Evolutionary conservation across 2,888 invertebrate species (phyloP), one percentile per base, ranked within the genome.

Genomic region (Drosophila algonquin): DNA sequence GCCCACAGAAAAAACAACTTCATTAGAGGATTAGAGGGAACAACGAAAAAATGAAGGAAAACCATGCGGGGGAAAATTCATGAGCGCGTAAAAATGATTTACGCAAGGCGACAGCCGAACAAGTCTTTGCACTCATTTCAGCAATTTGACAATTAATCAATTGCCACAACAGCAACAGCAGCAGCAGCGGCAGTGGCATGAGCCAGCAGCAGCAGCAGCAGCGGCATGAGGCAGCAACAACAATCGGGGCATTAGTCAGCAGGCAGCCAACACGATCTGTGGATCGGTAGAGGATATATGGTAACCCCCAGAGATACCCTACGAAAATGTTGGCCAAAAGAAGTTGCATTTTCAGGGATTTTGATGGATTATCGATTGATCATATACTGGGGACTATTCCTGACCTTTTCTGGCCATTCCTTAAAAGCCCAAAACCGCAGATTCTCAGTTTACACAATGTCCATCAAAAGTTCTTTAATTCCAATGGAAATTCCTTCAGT

Each of bases 121-220:
- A 86, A 84, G 84, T 87, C 78, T 88, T 89, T 88, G 89, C 89
- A 88, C 88, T 88, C 86, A 84, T 86, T 86, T 86, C 77, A 80
- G 76, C 88, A 86, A 86, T 86, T 86, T 88, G 87, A 84, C 86
- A 86, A 88, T 88, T 88, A 80, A 88, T 88, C 87, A 88, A 88
- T 71, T 75, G 81, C 82, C 79, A 69, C 74, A 81, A 69, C 57
- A 81, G 24, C 76, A 75, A 7, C 30, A 24, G 50, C 70, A 70
- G 35, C 62, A 51, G 52, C 75, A 74, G 75, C 67, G 63, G 52
- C 40, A 40, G 40, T 14, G 6, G 72, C 81, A 86, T 83, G 86
- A 77, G 81, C 77, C 74, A 81, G 75, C 76, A 77, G 74, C 73
- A 40, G 79, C 74, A 81, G 75, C 76, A 77, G 74, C 73, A 40